Conservation (phyloP, 2,113 vertebrate genomes). For the Petromus typicus region DNA sequence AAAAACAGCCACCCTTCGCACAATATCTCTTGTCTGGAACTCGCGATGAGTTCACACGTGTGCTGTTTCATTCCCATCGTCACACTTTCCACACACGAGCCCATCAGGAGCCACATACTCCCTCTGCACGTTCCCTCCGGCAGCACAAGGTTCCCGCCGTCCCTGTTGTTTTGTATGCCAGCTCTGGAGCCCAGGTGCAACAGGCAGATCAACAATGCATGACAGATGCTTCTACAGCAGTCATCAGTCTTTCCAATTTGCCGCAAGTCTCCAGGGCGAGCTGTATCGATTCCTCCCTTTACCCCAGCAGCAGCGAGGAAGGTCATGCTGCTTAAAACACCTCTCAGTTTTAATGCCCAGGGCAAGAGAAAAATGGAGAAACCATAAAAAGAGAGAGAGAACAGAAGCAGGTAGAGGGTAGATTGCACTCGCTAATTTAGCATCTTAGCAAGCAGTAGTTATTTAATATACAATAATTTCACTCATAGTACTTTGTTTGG, state of each 20-base stretch:
- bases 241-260: conserved; percentile 41
- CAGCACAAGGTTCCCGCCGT: not conserved
- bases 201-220: not conserved
- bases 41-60: not conserved
- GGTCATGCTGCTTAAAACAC: conserved; percentile 11
- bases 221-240: not conserved
- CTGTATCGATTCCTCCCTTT: not conserved
- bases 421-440: not conserved
- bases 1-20: not conserved
- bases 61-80: not conserved
- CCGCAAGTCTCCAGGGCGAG: conserved; percentile 50
- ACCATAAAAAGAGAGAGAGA: not conserved
- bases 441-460: not conserved
- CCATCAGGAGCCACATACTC: not conserved
- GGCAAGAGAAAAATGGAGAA: not conserved
- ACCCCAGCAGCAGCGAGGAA: not conserved
- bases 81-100: not conserved
- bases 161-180: not conserved
- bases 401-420: not conserved
- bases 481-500: not conserved
- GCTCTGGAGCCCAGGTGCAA: not conserved
- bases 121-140: not conserved
- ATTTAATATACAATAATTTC: conserved; percentile 7
- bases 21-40: not conserved
- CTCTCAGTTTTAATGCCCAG: conserved; percentile 9